A percentile compares a stretch with the other conserved stretches of the same genome.
These are phyloP conservation scores for Amphiura filiformis DNA, from an alignment of 35 echinoderm and acorn worm genomes.

Conservation along the genomic window DNA sequence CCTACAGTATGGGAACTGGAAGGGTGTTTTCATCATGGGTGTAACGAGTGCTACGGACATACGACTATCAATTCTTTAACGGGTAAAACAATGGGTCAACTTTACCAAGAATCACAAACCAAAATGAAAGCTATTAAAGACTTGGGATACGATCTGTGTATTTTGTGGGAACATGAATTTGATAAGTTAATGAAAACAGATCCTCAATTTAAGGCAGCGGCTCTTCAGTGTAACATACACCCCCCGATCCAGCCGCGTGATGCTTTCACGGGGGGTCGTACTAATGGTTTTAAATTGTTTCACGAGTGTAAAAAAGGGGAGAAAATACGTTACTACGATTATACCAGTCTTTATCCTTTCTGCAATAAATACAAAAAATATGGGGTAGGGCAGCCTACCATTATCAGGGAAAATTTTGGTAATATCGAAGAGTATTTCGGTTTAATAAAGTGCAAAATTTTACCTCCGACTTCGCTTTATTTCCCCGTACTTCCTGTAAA, in stretches of 20 bases:
- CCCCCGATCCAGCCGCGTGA: slow-evolving; percentile 18
- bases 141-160: background rate
- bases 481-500: slow-evolving; percentile 56
- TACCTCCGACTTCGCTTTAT: slow-evolving; percentile 18
- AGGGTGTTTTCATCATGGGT: slow-evolving; percentile 59
- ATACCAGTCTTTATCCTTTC: slow-evolving; percentile 30
- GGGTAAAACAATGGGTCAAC: slow-evolving; percentile 5
- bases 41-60: slow-evolving; percentile 26
- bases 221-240: background rate
- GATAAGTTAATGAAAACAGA: background rate
- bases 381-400: slow-evolving; percentile 17
- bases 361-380: slow-evolving; percentile 25
- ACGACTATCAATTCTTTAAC: background rate
- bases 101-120: background rate
- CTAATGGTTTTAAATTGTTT: slow-evolving; percentile 59
- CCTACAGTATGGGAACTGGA: slow-evolving; percentile 38
- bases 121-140: background rate
- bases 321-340: slow-evolving; percentile 54
- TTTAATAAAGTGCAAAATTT: slow-evolving; percentile 20
- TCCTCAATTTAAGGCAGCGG: background rate
- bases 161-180: slow-evolving; percentile 49
- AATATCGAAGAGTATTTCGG: slow-evolving; percentile 10
- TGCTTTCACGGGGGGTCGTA: slow-evolving; percentile 65
- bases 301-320: slow-evolving; percentile 33
- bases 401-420: slow-evolving; percentile 33